Evolutionary conservation across 2,888 invertebrate genomes (phyloP).

Genomic region (Muschampia plurimacula): DNA sequence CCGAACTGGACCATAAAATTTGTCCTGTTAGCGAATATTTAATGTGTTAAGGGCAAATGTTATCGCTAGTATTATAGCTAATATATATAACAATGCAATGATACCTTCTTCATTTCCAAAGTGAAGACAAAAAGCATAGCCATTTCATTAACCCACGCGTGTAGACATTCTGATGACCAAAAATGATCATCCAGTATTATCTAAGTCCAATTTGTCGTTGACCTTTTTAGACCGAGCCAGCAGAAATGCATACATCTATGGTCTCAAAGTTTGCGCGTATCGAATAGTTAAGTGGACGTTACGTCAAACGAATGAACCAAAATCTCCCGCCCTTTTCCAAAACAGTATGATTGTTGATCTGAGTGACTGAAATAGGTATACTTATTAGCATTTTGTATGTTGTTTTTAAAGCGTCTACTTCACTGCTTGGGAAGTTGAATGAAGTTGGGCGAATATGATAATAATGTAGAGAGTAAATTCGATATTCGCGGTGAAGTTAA

Average conservation of each 20-base stretch:
- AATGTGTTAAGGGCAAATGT: too few relatives aligned
- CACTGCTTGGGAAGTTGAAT: not conserved
- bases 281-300: slow-evolving; percentile 63
- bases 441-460: not conserved
- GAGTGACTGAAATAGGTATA: not conserved
- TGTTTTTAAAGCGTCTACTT: too few relatives aligned
- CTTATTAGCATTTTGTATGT: too few relatives aligned
- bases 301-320: slow-evolving; percentile 56
- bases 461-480: too few relatives aligned
- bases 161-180: not conserved
- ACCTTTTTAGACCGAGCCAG: slow-evolving; percentile 62
- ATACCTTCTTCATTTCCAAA: not conserved
- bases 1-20: too few relatives aligned
- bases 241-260: slow-evolving; percentile 76
- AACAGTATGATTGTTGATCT: not conserved
- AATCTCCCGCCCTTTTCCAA: slow-evolving; percentile 18
- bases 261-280: slow-evolving; percentile 58
- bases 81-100: too few relatives aligned
- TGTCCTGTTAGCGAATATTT: not conserved
- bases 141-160: not conserved
- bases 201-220: slow-evolving; percentile 65
- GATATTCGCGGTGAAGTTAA: too few relatives aligned
- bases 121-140: not conserved
- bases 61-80: too few relatives aligned
- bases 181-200: slow-evolving; percentile 53